Evolutionary conservation across 2,888 invertebrate species (phyloP).

Genomic region (Catotricha subobsoleta): DNA sequence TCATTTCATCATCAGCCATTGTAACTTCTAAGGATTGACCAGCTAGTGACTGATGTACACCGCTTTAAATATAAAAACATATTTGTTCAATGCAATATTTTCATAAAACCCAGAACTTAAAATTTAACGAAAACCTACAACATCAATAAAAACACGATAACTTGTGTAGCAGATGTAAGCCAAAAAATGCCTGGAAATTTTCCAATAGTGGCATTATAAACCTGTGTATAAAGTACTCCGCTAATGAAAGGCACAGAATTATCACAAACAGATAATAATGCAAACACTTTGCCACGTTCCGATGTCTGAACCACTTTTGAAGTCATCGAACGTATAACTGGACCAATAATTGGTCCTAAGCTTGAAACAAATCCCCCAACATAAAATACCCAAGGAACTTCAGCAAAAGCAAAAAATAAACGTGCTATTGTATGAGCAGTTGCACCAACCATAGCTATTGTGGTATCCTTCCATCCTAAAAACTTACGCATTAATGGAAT

Average conservation of each 20-base stretch:
- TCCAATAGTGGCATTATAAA: slow-evolving; percentile 46
- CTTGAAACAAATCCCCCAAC: slow-evolving; percentile 53
- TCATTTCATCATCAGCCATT: too few species aligned
- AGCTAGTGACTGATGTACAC: too few species aligned
- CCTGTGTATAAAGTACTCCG: slow-evolving; percentile 50
- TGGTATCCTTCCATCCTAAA: slow-evolving; percentile 47
- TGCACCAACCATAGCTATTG: slow-evolving; percentile 55
- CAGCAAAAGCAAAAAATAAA: slow-evolving; percentile 45
- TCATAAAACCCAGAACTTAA: too few species aligned
- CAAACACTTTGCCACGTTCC: slow-evolving; percentile 65
- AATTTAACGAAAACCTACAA: too few species aligned
- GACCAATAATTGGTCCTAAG: slow-evolving; percentile 61
- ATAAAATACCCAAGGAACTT: slow-evolving; percentile 39
- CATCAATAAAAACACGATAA: slow-evolving; percentile 42
- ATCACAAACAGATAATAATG: slow-evolving; percentile 60
- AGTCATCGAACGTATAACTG: slow-evolving; percentile 62
- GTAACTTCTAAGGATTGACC: too few species aligned
- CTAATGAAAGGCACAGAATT: slow-evolving; percentile 62
- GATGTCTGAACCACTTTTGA: slow-evolving; percentile 54
- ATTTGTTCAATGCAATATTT: too few species aligned
- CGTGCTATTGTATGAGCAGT: slow-evolving; percentile 49
- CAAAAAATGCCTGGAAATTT: slow-evolving; percentile 47
- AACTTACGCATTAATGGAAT: slow-evolving; percentile 53
- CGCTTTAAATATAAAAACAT: too few species aligned
- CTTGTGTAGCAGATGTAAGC: slow-evolving; percentile 52